Base-by-base conservation (phyloP, 1,140 invertebrate species). In the Drosophila kanapiae region DNA sequence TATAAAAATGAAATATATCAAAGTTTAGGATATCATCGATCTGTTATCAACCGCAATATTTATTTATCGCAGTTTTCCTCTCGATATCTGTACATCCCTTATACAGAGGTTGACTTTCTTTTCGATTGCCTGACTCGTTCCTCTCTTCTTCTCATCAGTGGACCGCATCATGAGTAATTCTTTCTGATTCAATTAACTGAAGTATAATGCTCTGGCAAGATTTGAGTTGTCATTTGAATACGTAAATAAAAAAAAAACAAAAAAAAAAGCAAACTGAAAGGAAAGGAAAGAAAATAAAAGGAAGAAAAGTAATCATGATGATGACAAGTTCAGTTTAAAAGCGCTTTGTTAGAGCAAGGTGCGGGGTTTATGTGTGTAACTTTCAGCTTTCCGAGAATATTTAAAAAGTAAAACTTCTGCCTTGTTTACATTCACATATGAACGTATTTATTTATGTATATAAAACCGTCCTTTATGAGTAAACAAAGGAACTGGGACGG, bases 151-250 rank as follows among this genome's bases (percentile, higher is more conserved):
- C 10, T 74, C 67, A 58, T 43, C 67, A 56, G 29, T 80, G 62
- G 23, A 60, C 60, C 62, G 45, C 45, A 18, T 31, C n/a, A 51
- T 71, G 69, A 72, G 69, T 71, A 71, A 72, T 72, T 70, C 70
- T 49, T 63, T 80, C 75, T 65, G 75, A 83, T 80, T 87, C 64
- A 87, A 78, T 88, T 88, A 88, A 88, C 68, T 80, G 58, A 76
- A 72, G 57, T 63, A 84, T 70, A 54, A 47, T 57, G 42, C 31
- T 65, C n/a, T 14, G 57, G 16, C 45, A 11, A 78, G 57, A 62
- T 68, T 48, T 67, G n/a, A 48, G 29, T 59, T 78, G 42, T 71
- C 65, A 71, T 63, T 78, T 43, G 69, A 59, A 72, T 60, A n/a
- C 6, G 37, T 40, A 40, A 57, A 42, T 9, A 23, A 65, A 33